A percentile compares a stretch with the other conserved stretches of the same genome.
Conservation (phyloP, 2,113 vertebrate species). For the Mus pahari region DNA sequence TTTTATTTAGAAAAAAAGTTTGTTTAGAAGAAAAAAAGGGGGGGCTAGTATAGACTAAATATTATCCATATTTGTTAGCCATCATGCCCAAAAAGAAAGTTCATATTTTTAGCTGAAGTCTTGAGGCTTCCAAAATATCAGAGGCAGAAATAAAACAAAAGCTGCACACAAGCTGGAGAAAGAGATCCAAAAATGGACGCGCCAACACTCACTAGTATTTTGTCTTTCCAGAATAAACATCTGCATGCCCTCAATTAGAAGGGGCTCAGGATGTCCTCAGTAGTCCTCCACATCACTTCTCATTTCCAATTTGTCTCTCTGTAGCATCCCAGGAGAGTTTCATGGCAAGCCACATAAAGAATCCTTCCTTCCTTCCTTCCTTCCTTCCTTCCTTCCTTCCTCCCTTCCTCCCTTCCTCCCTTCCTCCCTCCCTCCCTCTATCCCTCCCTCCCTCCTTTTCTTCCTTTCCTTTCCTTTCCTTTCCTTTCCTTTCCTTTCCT, state of each 20-base stretch:
- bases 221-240: slow-evolving; percentile 28
- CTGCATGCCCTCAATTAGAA: neutral
- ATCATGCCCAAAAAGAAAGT: slow-evolving; percentile 11
- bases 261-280: neutral
- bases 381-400: neutral
- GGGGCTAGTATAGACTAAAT: neutral
- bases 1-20: slow-evolving; percentile 43
- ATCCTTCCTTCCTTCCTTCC: neutral
- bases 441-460: neutral
- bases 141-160: slow-evolving; percentile 45
- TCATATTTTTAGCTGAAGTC: slow-evolving; percentile 47
- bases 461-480: too few species aligned
- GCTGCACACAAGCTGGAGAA: neutral
- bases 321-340: neutral
- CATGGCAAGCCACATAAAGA: neutral
- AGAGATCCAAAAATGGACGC: slow-evolving; percentile 9
- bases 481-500: too few species aligned
- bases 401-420: too few species aligned
- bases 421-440: too few species aligned
- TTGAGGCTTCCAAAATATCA: slow-evolving; percentile 6
- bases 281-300: neutral
- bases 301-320: neutral
- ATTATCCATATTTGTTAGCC: slow-evolving; percentile 16
- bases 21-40: neutral
- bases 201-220: neutral